Base-by-base conservation (phyloP, 2,113 vertebrate genomes). In the Percina caprodes region DNA sequence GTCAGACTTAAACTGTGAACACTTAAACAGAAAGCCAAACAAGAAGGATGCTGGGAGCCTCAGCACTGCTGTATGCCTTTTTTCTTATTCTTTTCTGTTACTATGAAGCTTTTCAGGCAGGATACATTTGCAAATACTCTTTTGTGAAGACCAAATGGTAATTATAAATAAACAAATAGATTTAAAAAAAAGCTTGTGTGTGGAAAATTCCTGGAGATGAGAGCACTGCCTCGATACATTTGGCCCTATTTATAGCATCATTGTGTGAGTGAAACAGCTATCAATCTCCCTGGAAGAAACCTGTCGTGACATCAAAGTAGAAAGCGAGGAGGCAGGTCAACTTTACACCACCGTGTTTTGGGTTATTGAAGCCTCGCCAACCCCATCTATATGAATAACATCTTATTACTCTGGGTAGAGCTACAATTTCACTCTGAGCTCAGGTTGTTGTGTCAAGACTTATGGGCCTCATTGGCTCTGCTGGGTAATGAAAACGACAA, bases 401-500 rank as follows among this genome's bases (percentile, higher is more conserved):
- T 60, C 69, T 16, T 59, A 74, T 86, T 82, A 77, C 67, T 84
- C 42, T 80, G 79, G 79, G 82, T 58, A 45, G 66, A 80, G 70
- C 62, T 65, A 24, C 76, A 59, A 82, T 79, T 52, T 66, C 39
- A 67, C 80, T 54, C 59, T 9, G 61, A 77, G 79, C 78, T 82
- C 66, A 42, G 80, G 73, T 82, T 87, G 77, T 81, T 83, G 77
- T 79, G 85, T 81, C 67, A 60, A 62, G 77, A 81, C 81, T 74
- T 74, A 62, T 75, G 35, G 48, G 51, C 80, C 67, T 66, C 61
- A 75, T 83, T 77, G 26, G 35, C 75, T 74, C 30, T 60, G 86
- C 84, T 65, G 79, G 61, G 82, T 74, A 86, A 91, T 84, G 89
- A 92, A 90, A 91, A 88, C 33, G 51, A 88, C 87, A 89, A 88